Base-by-base conservation (phyloP, 2,113 vertebrate genomes). In the Ptilorrhoa leucosticta region DNA sequence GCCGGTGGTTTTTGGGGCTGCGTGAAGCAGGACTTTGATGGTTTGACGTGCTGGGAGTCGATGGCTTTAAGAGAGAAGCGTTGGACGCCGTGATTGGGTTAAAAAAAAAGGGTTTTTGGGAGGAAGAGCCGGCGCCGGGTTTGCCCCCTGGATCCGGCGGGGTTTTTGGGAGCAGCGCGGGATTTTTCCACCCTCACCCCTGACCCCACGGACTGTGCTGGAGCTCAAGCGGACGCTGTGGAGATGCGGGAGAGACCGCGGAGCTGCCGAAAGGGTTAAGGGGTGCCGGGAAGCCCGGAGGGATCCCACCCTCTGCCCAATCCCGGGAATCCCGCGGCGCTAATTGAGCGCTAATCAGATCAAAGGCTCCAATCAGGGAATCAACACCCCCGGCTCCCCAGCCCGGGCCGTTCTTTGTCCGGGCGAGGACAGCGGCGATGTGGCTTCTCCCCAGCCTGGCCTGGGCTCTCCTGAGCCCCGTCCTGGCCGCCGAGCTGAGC, bases 201-300 rank as follows among this genome's bases (percentile, higher is more conserved):
- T 3, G 15, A 7, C 10, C 4, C 22, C 57, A 1, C 13, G 35
- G 31, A 11, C 22, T 14, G 2, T 1, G 47, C 44, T 10, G 90
- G 84, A 20, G 11, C 76, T 47, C 0, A 3, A 17, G 42, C 0
- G 51, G 31, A 2, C 2, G 73, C 31, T 4, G 22, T 2, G 57
- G 88, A 78, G 81, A 47, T 2, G 42, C 4, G 33, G 70, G 27
- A 58, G 42, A 68, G 53, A 0, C 2, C 0, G 33, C 2, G 13
- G 73, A 79, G 80, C 69, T 22, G 17, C 65, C 1, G 65, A 77
- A 96, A 85, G 97, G 96, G 94, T 96, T 96, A 97, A 96, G 12
- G 51, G 84, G 61, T 15, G 60, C 40, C 1, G 7, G 18, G 72
- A 78, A 23, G 77, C 69, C 86, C 7, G 84, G 37, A 28, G 79